A percentile compares a stretch with the other conserved stretches of the same genome.
phyloP scores from a whole-genome alignment of 1,140 invertebrate species.

The Cydia splendana region DNA sequence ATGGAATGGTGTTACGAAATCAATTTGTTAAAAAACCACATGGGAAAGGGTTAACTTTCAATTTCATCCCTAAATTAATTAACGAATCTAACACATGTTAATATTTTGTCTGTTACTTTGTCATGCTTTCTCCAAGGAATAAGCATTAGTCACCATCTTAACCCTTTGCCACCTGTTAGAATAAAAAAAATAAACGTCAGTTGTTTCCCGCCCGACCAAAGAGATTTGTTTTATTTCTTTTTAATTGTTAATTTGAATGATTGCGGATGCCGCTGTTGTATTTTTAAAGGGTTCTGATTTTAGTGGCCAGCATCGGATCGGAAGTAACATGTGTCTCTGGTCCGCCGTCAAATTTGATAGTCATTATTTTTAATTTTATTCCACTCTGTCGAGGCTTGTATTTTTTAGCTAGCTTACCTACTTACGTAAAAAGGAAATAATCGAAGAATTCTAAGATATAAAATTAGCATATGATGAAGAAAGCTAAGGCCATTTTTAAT shows the following conservation, averaged over 20 bases:
- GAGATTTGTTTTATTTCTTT: slow-evolving; percentile 79
- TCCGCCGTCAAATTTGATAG: slow-evolving; percentile 48
- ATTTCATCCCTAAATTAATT: slow-evolving; percentile 74
- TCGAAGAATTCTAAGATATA: too few relatives aligned
- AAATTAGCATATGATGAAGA: too few relatives aligned
- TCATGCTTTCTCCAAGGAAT: slow-evolving; percentile 70
- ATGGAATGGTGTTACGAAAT: background rate
- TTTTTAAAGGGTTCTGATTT: slow-evolving; percentile 63
- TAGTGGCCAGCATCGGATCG: slow-evolving; percentile 58
- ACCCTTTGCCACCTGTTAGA: slow-evolving; percentile 72
- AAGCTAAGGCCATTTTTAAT: too few relatives aligned
- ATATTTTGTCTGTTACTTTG: slow-evolving; percentile 56
- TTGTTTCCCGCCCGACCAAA: slow-evolving; percentile 69
- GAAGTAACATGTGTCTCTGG: slow-evolving; percentile 73
- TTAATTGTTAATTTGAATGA: slow-evolving; percentile 69
- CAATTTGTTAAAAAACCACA: slow-evolving; percentile 35
- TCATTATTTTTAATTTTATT: slow-evolving; percentile 73
- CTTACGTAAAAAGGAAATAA: too few relatives aligned
- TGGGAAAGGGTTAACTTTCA: slow-evolving; percentile 69
- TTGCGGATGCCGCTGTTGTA: slow-evolving; percentile 49
- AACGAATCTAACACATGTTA: slow-evolving; percentile 72
- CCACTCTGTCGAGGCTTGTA: background rate
- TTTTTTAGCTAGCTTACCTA: background rate
- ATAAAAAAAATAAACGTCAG: slow-evolving; percentile 67
- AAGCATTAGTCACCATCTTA: slow-evolving; percentile 56